A percentile compares a stretch with the other conserved stretches of the same genome.
Conservation (phyloP, 2,888 invertebrate genomes). For the Drosophila heteroneura region DNA sequence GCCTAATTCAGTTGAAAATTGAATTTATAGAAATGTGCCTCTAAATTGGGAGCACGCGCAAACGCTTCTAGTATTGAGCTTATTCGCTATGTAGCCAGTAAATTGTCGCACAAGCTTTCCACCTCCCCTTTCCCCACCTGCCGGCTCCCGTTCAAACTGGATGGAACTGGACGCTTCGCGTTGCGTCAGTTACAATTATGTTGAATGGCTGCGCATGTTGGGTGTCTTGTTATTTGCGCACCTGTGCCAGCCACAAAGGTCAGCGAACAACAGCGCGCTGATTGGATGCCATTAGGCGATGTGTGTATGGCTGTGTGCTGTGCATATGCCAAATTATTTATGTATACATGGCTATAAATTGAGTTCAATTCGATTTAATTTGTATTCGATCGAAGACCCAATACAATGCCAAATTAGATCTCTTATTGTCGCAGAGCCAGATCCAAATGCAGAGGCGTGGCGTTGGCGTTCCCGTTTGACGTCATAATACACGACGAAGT, state of each 20-base stretch:
- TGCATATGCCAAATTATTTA: slow-evolving; percentile 1
- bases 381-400: slow-evolving; percentile 38
- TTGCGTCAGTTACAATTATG: slow-evolving; percentile 42
- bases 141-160: background rate
- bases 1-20: background rate
- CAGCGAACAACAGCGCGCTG: slow-evolving; percentile 58
- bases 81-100: slow-evolving; percentile 9
- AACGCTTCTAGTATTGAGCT: background rate
- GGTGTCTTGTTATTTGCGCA: slow-evolving; percentile 42
- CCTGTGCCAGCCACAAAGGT: slow-evolving; percentile 55
- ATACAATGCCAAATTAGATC: slow-evolving; percentile 70
- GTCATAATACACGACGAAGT: slow-evolving; percentile 23
- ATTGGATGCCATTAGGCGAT: slow-evolving; percentile 63
- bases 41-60: background rate
- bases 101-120: slow-evolving; percentile 15
- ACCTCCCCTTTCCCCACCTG: fast-evolving
- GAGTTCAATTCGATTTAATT: slow-evolving; percentile 57
- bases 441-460: slow-evolving; percentile 37
- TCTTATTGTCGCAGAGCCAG: slow-evolving; percentile 41
- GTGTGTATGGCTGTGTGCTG: background rate
- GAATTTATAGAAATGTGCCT: background rate
- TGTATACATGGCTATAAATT: slow-evolving; percentile 39
- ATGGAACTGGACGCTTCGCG: slow-evolving; percentile 26
- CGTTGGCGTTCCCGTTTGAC: slow-evolving; percentile 32
- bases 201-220: slow-evolving; percentile 34